A percentile compares a stretch with the other conserved stretches of the same genome.
Conservation (phyloP, 2,797 vertebrate genomes). For the Spinus olivaceus region DNA sequence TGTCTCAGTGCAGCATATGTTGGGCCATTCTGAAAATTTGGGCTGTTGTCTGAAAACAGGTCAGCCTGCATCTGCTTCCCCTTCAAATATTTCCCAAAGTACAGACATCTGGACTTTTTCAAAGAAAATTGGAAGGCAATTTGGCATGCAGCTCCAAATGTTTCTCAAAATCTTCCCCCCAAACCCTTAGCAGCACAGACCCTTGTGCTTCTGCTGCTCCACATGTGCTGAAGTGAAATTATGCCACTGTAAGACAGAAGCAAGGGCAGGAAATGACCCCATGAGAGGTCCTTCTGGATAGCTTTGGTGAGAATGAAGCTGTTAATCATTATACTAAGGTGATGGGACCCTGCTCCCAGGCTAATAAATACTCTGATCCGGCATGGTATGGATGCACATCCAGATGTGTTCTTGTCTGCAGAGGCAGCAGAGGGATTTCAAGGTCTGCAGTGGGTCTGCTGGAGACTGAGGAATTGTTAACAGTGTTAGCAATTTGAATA, state of each 20-base stretch:
- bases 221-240: conserved; percentile 15
- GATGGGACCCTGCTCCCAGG: neutral
- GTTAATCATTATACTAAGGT: conserved; percentile 11
- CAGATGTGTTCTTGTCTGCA: conserved; percentile 54
- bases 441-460: conserved; percentile 29
- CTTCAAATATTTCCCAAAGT: neutral
- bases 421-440: conserved; percentile 33
- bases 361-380: conserved; percentile 15
- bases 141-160: neutral
- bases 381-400: neutral
- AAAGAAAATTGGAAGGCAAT: conserved; percentile 1
- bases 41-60: conserved; percentile 8
- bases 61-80: conserved; percentile 9
- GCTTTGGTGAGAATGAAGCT: conserved; percentile 27
- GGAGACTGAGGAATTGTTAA: conserved; percentile 30
- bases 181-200: neutral
- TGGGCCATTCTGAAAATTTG: neutral
- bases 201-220: neutral
- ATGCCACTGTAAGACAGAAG: neutral
- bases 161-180: neutral
- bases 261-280: neutral
- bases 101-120: conserved; percentile 17
- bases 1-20: neutral
- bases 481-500: conserved; percentile 49
- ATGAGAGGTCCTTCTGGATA: conserved; percentile 3